Percentiles rank a stretch among this genome's conserved stretches.
These are phyloP conservation scores for Silvanus unidentatus DNA, from an alignment of 2,888 invertebrate species.

Conservation along the genomic window DNA sequence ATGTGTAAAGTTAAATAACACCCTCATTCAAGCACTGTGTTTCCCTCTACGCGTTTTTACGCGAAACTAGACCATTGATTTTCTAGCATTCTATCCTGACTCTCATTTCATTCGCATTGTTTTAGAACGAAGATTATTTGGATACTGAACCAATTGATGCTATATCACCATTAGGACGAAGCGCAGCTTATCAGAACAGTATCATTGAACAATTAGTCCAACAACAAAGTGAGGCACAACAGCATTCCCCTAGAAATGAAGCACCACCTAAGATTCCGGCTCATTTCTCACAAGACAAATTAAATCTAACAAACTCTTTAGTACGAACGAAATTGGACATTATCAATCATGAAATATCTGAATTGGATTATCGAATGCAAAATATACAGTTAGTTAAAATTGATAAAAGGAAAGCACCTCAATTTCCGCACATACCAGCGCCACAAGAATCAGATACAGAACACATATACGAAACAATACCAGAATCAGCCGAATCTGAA, in stretches of 20 bases:
- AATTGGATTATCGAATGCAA: slow-evolving; percentile 55
- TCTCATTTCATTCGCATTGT: too few relatives aligned
- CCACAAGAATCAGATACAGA: slow-evolving; percentile 52
- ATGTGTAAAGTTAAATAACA: background rate
- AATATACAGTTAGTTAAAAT: slow-evolving; percentile 52
- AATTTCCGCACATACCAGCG: slow-evolving; percentile 35
- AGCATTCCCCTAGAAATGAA: slow-evolving; percentile 26
- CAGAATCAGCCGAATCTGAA: slow-evolving; percentile 53
- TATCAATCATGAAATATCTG: slow-evolving; percentile 52
- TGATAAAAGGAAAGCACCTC: slow-evolving; percentile 37
- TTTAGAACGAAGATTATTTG: slow-evolving; percentile 36
- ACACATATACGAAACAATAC: slow-evolving; percentile 62
- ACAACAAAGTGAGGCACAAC: slow-evolving; percentile 37
- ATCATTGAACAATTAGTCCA: slow-evolving; percentile 49
- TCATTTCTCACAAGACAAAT: slow-evolving; percentile 37
- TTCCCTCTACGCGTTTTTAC: too few relatives aligned
- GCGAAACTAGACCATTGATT: too few relatives aligned
- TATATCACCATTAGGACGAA: slow-evolving; percentile 29
- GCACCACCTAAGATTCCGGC: slow-evolving; percentile 40
- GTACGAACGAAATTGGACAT: slow-evolving; percentile 42
- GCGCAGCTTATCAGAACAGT: slow-evolving; percentile 48
- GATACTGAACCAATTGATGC: slow-evolving; percentile 31
- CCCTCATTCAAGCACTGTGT: too few relatives aligned
- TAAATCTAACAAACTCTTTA: slow-evolving; percentile 39
- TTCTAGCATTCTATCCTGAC: too few relatives aligned